Base-by-base conservation (phyloP, 2,113 vertebrate species). In the Megaceryle torquata region DNA sequence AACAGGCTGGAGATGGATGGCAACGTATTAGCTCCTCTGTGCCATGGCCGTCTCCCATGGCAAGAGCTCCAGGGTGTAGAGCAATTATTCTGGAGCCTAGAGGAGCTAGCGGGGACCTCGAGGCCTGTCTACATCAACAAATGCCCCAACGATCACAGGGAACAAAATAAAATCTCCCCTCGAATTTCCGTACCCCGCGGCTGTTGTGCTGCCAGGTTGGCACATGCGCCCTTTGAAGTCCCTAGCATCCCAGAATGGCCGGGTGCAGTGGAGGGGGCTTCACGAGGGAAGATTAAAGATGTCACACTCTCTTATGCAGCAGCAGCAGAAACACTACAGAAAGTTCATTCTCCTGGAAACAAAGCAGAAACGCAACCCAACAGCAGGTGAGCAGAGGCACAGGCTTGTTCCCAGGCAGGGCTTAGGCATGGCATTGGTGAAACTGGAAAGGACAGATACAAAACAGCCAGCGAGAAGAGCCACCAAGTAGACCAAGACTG, bases 311-410 rank as follows among this genome's bases (percentile, higher is more conserved):
- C 69, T 61, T 72, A 74, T 56, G 43, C 74, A 43, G 76, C 51
- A 43, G 60, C 79, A 59, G 50, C 57, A 71, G 65, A 50, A 35
- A 54, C 25, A 21, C 63, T 22, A 37, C 46, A 86, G n/a, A 81
- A 67, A 68, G 65, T 25, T 56, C 39, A 19, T 43, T 93, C 80
- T 78, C 65, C 82, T 86, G 86, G 85, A 93, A 93, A 75, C 60
- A 81, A 74, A 63, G 33, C 1, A 71, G 64, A 81, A 56, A 90
- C 11, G 39, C 64, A 72, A 91, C 86, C 82, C 57, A 48, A 8
- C 56, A 41, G 60, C 68, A 78, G 74, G 91, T 16, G 64, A 64
- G 31, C 26, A 56, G 90, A 60, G 37, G 44, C 39, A 67, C 0
- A 0, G 57, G 35, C 54, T 81, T 29, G 37, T 46, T 84, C 63